Evolutionary conservation across 2,888 invertebrate genomes (phyloP), one percentile per base, ranked within the genome.

Genomic region (Parnassius glacialis): DNA sequence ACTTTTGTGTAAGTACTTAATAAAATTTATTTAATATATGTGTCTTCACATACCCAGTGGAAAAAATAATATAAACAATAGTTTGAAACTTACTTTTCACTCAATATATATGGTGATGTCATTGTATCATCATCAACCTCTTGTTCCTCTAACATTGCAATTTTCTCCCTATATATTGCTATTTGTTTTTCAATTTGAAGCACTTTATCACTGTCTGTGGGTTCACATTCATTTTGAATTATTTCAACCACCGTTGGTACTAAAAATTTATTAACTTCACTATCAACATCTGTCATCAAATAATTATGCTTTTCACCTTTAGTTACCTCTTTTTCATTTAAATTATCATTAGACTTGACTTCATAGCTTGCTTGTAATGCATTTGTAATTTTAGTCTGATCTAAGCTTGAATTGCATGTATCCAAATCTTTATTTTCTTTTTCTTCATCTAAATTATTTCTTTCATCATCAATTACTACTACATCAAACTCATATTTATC

Each of bases 31-130:
- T 20, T 20, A 20, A 2, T 20, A 20, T 20, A 20, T 20, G 34
- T 34, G 34, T 34, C 34, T 34, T 34, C 1, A 34, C 34, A 34
- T 34, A 1, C 5, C 5, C 3, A 34, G 34, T 34, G 34, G 34
- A 34, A 25, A 25, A 25, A 25, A 25, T 7, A 25, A 3, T 25
- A 25, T 25, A 25, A 25, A 25, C 25, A 25, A 20, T 20, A n/a
- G 9, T 52, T 10, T 13, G 13, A n/a, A n/a, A 71, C 78, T 73
- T 69, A 82, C 82, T 59, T 70, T 64, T 80, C 76, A 71, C 76
- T 67, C 52, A 62, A 44, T 42, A 82, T 57, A 63, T 82, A 83
- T 9, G 81, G 79, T 43, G 82, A 83, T 11, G 43, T 25, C 1
- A 12, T 41, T 57, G 60, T 61, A 65, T 84, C 75, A 43, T 62